These are phyloP conservation scores for Vireo griseus DNA, from an alignment of 2,797 vertebrate species.

Conservation along the genomic window DNA sequence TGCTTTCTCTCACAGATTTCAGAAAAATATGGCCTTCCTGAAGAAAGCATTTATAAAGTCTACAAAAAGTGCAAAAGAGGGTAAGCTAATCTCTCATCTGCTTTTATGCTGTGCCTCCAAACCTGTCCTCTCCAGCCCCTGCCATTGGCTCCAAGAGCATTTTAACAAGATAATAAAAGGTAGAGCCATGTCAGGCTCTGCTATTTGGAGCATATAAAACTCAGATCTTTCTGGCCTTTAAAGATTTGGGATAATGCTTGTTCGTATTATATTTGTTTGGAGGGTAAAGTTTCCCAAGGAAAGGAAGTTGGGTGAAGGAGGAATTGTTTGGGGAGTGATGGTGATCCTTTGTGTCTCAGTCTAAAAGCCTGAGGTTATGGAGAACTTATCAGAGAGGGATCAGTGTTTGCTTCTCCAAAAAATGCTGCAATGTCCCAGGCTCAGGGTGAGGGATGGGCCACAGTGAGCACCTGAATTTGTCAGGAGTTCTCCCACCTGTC, in stretches of 20 bases:
- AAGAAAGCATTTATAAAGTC: constrained; percentile 93
- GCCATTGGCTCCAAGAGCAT: neutral
- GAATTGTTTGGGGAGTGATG: constrained; percentile 17
- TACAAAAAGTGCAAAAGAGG: constrained; percentile 99
- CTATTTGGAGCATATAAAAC: constrained; percentile 30
- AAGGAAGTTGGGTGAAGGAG: constrained; percentile 9
- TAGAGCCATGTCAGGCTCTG: neutral
- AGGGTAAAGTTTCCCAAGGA: neutral
- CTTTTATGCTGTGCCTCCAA: neutral
- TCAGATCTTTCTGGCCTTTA: constrained; percentile 13
- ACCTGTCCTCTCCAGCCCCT: neutral
- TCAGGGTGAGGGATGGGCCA: neutral
- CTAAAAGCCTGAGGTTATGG: constrained; percentile 11
- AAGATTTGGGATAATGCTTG: constrained; percentile 48
- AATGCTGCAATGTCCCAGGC: neutral
- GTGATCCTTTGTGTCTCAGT: neutral
- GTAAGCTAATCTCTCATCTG: constrained; percentile 77
- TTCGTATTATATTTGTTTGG: constrained; percentile 2
- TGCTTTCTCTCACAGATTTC: constrained; percentile 84
- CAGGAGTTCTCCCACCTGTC: neutral
- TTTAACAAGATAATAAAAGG: constrained; percentile 64
- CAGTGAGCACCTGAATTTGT: neutral
- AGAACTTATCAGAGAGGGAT: neutral
- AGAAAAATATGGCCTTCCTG: constrained; percentile 92
- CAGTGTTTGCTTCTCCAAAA: constrained; percentile 22